These are phyloP conservation scores for Strigamia transsilvanica DNA, from an alignment of 2,888 invertebrate species.

Conservation along the genomic window DNA sequence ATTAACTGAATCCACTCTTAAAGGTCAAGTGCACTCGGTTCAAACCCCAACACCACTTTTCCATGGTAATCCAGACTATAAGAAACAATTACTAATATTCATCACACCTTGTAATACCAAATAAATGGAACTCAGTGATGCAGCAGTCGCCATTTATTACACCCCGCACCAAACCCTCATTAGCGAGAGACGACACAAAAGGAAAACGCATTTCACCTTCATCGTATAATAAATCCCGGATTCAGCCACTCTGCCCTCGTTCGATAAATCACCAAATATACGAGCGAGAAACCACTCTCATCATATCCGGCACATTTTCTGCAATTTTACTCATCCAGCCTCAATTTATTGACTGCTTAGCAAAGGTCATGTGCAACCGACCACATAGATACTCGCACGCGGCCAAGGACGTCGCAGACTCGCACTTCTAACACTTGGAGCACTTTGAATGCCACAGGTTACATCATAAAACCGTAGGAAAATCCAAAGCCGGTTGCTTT, in stretches of 20 bases:
- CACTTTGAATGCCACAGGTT: constrained; percentile 43
- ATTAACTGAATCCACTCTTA: neutral
- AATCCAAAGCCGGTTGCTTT: neutral
- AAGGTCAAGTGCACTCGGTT: neutral
- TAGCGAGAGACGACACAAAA: constrained; percentile 29
- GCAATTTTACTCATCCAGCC: constrained; percentile 28
- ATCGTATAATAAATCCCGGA: neutral
- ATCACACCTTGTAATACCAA: neutral
- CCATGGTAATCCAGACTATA: neutral
- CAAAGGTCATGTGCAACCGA: constrained; percentile 13
- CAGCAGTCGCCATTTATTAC: constrained; percentile 2
- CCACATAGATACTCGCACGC: neutral
- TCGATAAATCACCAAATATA: constrained; percentile 19
- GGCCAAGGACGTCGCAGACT: neutral
- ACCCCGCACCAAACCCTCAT: constrained; percentile 5
- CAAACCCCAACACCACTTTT: neutral
- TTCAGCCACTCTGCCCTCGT: constrained; percentile 3
- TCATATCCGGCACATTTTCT: constrained; percentile 22
- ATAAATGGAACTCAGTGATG: constrained; percentile 24
- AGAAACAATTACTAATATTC: constrained; percentile 25
- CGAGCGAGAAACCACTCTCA: constrained; percentile 30
- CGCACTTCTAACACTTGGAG: neutral
- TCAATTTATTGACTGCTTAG: constrained; percentile 37
- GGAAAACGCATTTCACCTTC: constrained; percentile 19
- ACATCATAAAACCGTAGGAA: constrained; percentile 29